phyloP scores from a whole-genome alignment of 2,113 vertebrate genomes.

The Elgaria multicarinata region DNA sequence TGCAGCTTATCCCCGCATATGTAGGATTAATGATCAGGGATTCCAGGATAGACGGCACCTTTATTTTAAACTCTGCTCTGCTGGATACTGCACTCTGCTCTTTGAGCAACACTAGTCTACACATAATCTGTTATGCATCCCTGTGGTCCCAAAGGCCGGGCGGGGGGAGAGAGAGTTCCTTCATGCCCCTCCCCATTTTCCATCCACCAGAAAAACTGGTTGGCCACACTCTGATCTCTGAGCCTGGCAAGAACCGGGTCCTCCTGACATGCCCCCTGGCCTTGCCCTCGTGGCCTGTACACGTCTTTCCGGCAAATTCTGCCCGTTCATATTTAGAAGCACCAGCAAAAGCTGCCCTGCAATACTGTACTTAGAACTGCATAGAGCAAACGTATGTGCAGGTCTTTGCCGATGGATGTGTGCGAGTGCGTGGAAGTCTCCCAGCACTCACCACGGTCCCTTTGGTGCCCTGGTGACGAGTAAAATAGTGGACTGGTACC shows the following conservation, averaged over 20 bases:
- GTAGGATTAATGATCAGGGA: neutral
- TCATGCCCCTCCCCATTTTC: neutral
- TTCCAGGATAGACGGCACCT: too few relatives aligned
- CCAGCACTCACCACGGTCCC: constrained; percentile 11
- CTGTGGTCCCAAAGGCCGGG: neutral
- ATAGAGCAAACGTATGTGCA: too few relatives aligned
- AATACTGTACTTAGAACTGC: neutral
- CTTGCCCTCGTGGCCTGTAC: neutral
- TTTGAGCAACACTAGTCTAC: neutral
- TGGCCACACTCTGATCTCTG: neutral
- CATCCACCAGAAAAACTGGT: neutral
- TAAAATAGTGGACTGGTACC: constrained; percentile 70
- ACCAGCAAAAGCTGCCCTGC: neutral
- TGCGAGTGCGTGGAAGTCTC: neutral
- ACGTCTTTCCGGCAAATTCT: neutral
- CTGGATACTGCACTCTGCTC: neutral
- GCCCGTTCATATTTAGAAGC: neutral
- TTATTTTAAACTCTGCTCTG: neutral
- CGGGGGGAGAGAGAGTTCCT: neutral
- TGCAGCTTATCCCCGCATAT: neutral
- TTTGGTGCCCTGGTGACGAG: neutral
- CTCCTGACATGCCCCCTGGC: neutral
- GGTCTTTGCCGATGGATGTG: neutral
- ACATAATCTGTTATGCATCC: neutral
- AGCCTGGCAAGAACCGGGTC: neutral